Evolutionary conservation across 1,140 invertebrate genomes (phyloP), one percentile per base, ranked within the genome.

Genomic region (Drosophila santomea): DNA sequence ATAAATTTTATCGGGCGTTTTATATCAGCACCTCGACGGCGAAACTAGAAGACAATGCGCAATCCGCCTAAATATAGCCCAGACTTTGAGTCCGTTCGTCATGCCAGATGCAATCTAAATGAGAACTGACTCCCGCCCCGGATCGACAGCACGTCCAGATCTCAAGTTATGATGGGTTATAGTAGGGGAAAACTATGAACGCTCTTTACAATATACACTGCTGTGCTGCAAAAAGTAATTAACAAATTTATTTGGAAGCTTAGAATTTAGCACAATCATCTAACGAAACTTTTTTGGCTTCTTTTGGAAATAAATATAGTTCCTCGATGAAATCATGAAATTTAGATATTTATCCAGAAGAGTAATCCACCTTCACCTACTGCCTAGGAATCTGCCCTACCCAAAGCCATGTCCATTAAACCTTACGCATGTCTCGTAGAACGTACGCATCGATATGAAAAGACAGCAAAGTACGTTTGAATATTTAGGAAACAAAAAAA

Each of bases 1-100:
- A 88, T 77, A 72, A 59, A 89, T 62, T 77, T 89, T 89, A 88
- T 88, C 83, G 68, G 58, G 28, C 15, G 48, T 63, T 73, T 81
- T 61, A 78, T 72, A 79, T 82, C 78, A 74, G 74, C 59, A 61
- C 41, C 39, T 51, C 55, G 25, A 47, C 66, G 41, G 23, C 17
- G 51, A 45, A 52, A 74, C 61, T 75, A 66, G 54, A 51, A 51
- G 43, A 58, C 20, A 48, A 66, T 47, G 35, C 38, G 32, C 55
- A 62, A 45, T 54, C 56, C 55, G 38, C 38, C 60, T 77, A 80
- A 64, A 77, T 77, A 77, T 68, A 84, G 76, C 45, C 51, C 44
- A 43, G 28, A 47, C 45, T 44, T 47, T 32, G 36, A 60, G 20
- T 45, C 39, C 45, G 66, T 58, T 63, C 69, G 57, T 74, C 71